phyloP scores from a whole-genome alignment of 2,113 vertebrate genomes.

The Ellobius talpinus region DNA sequence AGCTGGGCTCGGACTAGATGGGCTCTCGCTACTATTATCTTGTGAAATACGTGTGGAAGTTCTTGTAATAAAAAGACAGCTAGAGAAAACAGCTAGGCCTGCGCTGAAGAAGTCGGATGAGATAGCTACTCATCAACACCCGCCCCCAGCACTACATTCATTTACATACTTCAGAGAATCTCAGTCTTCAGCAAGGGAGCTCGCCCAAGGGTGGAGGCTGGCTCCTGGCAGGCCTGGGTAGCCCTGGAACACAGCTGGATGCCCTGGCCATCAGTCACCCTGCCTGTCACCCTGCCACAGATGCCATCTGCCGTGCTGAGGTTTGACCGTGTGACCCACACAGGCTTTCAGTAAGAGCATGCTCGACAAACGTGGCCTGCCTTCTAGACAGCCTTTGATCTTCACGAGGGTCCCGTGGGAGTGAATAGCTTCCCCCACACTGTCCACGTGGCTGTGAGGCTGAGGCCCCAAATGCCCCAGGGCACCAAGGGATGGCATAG shows the following conservation, averaged over 20 bases:
- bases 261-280: not conserved
- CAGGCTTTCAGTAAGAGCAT: not conserved
- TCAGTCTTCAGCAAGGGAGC: not conserved
- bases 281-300: not conserved
- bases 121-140: not conserved
- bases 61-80: slow-evolving; percentile 33
- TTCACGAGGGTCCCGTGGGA: not conserved
- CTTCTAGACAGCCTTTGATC: not conserved
- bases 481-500: not conserved
- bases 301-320: not conserved
- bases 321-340: not conserved
- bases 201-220: not conserved
- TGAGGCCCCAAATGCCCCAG: not conserved
- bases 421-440: not conserved
- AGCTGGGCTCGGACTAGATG: not conserved
- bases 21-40: not conserved
- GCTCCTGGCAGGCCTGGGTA: not conserved
- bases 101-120: not conserved
- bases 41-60: not conserved
- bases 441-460: not conserved
- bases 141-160: not conserved
- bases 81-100: not conserved
- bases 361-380: not conserved
- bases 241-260: not conserved
- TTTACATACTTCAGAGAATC: not conserved